phyloP scores from a whole-genome alignment of 2,797 vertebrate species.

The Muraenolepis orangiensis region DNA sequence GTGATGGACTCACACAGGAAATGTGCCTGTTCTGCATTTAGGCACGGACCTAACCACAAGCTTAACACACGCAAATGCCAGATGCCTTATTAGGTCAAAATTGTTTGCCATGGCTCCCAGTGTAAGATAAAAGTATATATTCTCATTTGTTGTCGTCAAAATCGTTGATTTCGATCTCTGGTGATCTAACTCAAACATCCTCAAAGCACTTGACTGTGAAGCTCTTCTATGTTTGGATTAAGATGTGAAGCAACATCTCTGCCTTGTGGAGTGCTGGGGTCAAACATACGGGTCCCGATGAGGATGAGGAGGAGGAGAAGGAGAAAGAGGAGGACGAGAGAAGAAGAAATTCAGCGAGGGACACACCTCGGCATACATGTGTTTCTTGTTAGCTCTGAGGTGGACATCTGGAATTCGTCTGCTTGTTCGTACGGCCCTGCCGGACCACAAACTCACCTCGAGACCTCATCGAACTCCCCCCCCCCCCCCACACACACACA shows the following conservation, averaged over 20 bases:
- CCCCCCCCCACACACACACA: slow-evolving; percentile 22
- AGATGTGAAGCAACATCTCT: not conserved
- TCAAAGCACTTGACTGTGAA: not conserved
- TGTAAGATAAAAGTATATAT: not conserved
- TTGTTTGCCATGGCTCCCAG: no score
- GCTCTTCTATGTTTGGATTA: not conserved
- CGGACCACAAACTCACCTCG: slow-evolving; percentile 37
- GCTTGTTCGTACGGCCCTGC: slow-evolving; percentile 46
- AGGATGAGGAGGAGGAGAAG: not conserved
- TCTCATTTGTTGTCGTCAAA: not conserved
- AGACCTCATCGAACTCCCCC: slow-evolving; percentile 24
- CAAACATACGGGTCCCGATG: not conserved
- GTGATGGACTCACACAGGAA: slow-evolving; percentile 44
- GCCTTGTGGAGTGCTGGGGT: not conserved
- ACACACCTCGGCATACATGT: slow-evolving; percentile 55
- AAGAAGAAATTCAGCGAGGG: slow-evolving; percentile 7
- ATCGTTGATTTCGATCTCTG: not conserved
- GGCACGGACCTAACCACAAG: slow-evolving; percentile 15
- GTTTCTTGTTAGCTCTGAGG: slow-evolving; percentile 52
- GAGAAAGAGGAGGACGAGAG: not conserved
- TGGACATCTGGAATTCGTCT: slow-evolving; percentile 56
- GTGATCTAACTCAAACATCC: not conserved
- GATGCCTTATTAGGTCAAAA: not conserved
- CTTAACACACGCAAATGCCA: slow-evolving; percentile 17
- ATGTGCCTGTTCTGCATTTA: slow-evolving; percentile 16